Percentiles rank a stretch among this genome's conserved stretches.
phyloP scores from a whole-genome alignment of 2,888 invertebrate species.

The Dastarcus helophoroides region DNA sequence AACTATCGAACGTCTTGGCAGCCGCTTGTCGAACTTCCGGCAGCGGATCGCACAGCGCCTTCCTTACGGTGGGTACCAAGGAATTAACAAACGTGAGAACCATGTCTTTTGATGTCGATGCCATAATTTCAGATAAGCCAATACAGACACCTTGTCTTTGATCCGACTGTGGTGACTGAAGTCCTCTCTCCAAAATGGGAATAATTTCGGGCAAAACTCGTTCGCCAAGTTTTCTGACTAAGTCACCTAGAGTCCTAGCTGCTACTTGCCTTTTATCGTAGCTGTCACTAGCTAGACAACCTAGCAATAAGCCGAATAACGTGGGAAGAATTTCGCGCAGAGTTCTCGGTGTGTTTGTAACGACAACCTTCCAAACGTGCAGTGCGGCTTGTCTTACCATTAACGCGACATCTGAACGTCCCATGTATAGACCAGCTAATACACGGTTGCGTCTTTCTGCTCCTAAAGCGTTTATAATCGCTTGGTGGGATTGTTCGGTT shows the following conservation, averaged over 20 bases:
- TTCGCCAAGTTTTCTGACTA: conserved; percentile 95
- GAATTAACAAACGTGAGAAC: conserved; percentile 82
- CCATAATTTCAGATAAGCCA: conserved; percentile 95
- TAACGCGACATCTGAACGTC: conserved; percentile 89
- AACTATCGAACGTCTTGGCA: conserved; percentile 91
- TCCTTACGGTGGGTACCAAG: conserved; percentile 86
- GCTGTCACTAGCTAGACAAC: conserved; percentile 87
- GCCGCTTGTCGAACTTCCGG: conserved; percentile 90
- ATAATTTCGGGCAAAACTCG: conserved; percentile 96
- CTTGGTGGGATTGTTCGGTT: conserved; percentile 87
- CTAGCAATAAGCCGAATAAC: conserved; percentile 75
- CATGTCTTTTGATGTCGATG: conserved; percentile 90
- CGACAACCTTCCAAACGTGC: conserved; percentile 99
- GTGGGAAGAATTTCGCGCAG: conserved; percentile 92
- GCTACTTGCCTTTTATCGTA: conserved; percentile 94
- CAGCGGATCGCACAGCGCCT: conserved; percentile 86
- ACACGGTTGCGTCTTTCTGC: conserved; percentile 85
- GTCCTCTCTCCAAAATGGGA: conserved; percentile 88
- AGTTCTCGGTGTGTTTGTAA: conserved; percentile 94
- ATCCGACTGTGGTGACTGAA: conserved; percentile 84
- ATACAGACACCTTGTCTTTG: conserved; percentile 98
- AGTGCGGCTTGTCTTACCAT: conserved; percentile 96
- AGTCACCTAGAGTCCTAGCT: conserved; percentile 89
- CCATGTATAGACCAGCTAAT: conserved; percentile 92
- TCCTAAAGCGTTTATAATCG: conserved; percentile 82